Evolutionary conservation across 2,888 invertebrate species (phyloP).

Genomic region (Melipona bicolor): DNA sequence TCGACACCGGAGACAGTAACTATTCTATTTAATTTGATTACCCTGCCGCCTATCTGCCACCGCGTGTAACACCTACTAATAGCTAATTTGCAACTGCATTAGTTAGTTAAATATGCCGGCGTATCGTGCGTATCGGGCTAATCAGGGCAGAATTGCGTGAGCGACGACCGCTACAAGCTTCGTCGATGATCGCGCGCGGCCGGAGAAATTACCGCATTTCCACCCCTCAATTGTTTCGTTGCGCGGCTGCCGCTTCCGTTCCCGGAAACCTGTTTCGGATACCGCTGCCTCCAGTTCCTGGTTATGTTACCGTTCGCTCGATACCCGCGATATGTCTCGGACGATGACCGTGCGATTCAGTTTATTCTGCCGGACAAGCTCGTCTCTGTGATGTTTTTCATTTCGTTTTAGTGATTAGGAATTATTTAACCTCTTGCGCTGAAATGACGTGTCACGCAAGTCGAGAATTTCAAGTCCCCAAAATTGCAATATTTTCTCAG

Average conservation of each 20-base stretch:
- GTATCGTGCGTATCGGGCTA: constrained; percentile 58
- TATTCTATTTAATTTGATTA: constrained; percentile 79
- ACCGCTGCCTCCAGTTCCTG: not conserved
- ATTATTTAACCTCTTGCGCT: too few species aligned
- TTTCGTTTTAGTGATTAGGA: too few species aligned
- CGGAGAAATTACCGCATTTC: constrained; percentile 41
- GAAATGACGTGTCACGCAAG: too few species aligned
- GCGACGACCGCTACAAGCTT: constrained; percentile 28
- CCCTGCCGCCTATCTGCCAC: constrained; percentile 69
- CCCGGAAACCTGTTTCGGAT: constrained; percentile 13
- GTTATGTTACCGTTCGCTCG: not conserved
- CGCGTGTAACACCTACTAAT: constrained; percentile 78
- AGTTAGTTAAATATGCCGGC: constrained; percentile 77
- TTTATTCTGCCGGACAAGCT: too few species aligned
- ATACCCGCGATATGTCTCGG: not conserved
- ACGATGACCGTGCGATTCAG: not conserved
- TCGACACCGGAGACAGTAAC: constrained; percentile 71
- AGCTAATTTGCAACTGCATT: constrained; percentile 80
- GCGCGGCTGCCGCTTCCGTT: not conserved
- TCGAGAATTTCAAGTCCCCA: too few species aligned
- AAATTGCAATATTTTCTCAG: too few species aligned
- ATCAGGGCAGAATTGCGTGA: constrained; percentile 71
- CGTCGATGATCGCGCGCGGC: constrained; percentile 35
- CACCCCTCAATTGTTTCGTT: constrained; percentile 45
- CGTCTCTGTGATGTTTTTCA: too few species aligned